These are phyloP conservation scores for Ophion costatus DNA, from an alignment of 2,888 invertebrate species.

Conservation along the genomic window DNA sequence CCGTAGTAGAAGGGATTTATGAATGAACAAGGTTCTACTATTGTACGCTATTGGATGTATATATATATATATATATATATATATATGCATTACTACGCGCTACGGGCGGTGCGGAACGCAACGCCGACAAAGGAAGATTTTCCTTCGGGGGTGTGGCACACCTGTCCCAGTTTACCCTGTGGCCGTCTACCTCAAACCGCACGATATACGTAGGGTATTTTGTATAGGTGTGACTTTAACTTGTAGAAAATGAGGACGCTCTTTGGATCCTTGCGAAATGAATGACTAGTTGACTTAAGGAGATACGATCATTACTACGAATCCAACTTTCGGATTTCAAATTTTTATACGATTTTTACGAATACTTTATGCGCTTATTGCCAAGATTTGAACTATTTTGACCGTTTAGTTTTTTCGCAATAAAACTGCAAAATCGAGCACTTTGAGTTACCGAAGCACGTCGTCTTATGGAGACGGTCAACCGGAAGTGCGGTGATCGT, in stretches of 20 bases:
- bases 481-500: no score
- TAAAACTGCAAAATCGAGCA: no score
- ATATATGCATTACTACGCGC: constrained; percentile 52
- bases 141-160: constrained; percentile 63
- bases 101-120: constrained; percentile 57
- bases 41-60: background rate
- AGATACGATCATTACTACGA: constrained; percentile 2
- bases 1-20: constrained; percentile 60
- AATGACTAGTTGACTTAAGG: constrained; percentile 5
- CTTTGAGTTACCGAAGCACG: no score
- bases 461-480: no score
- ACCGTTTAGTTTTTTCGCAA: no score
- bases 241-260: constrained; percentile 21
- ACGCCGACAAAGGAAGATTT: constrained; percentile 57
- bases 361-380: no score
- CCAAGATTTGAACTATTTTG: no score
- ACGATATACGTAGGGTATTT: constrained; percentile 3
- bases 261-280: constrained; percentile 8
- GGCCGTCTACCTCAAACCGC: constrained; percentile 49
- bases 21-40: constrained; percentile 63
- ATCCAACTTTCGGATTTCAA: no score
- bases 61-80: constrained; percentile 1
- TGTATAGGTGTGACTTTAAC: background rate
- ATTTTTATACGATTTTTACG: no score
- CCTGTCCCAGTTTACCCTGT: constrained; percentile 62